phyloP scores from a whole-genome alignment of 2,113 vertebrate species.

The Paedocypris sp. region DNA sequence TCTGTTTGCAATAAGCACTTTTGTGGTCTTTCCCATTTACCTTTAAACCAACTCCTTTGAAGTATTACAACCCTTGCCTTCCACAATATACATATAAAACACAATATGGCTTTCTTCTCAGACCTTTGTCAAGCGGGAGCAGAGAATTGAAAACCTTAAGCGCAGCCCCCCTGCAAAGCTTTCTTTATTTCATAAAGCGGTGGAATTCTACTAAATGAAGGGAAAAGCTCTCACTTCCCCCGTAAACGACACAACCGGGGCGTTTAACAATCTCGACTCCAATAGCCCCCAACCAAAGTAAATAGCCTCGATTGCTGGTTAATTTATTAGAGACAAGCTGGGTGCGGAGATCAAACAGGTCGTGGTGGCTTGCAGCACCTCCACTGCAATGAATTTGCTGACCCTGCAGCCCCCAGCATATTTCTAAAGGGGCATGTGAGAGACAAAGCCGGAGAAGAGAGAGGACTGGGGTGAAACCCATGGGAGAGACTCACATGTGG shows the following conservation, averaged over 20 bases:
- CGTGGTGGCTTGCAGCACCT: conserved; percentile 52
- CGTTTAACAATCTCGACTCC: conserved; percentile 55
- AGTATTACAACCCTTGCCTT: conserved; percentile 39
- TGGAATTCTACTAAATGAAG: conserved; percentile 38
- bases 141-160: conserved; percentile 38
- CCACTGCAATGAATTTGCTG: conserved; percentile 54
- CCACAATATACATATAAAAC: conserved; percentile 50
- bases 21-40: conserved; percentile 35
- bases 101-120: conserved; percentile 42
- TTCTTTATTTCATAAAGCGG: conserved; percentile 46
- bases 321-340: conserved; percentile 57
- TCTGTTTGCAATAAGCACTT: conserved; percentile 52
- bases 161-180: conserved; percentile 45
- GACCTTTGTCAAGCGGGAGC: conserved; percentile 47
- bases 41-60: conserved; percentile 47
- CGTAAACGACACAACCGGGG: conserved; percentile 55
- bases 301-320: conserved; percentile 51
- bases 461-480: background rate
- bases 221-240: conserved; percentile 42
- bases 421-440: conserved; percentile 45
- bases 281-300: conserved; percentile 53
- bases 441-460: conserved; percentile 10
- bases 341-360: conserved; percentile 56
- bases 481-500: conserved; percentile 47
- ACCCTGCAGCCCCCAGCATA: conserved; percentile 49